phyloP scores from a whole-genome alignment of 1,140 invertebrate genomes.

The Sitodiplosis mosellana region DNA sequence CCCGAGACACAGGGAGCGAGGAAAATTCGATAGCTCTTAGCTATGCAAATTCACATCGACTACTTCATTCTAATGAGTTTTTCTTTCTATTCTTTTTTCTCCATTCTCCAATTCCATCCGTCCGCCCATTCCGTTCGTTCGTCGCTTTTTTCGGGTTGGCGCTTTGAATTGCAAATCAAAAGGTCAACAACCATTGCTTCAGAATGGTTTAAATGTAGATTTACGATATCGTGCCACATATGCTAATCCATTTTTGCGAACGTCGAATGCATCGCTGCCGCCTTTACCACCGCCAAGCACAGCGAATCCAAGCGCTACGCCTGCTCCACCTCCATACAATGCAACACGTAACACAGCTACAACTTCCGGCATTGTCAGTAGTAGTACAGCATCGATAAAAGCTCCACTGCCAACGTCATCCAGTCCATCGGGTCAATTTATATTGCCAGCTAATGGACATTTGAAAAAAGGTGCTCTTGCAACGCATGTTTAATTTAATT shows the following conservation, averaged over 20 bases:
- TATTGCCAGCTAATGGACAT: conserved; percentile 23
- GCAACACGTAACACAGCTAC: conserved; percentile 13
- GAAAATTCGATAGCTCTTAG: no score
- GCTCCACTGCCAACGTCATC: conserved; percentile 9
- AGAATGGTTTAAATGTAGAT: conserved; percentile 46
- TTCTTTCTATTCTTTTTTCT: no score
- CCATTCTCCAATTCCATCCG: no score
- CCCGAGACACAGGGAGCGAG: no score
- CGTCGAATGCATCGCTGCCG: conserved; percentile 27
- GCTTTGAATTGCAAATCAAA: background rate
- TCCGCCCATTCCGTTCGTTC: no score
- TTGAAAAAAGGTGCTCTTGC: conserved; percentile 21
- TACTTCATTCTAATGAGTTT: background rate
- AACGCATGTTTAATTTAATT: conserved; percentile 19
- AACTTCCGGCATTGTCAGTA: conserved; percentile 17
- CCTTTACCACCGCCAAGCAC: conserved; percentile 30
- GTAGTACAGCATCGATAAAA: conserved; percentile 8
- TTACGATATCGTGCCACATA: conserved; percentile 74
- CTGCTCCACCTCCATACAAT: conserved; percentile 56
- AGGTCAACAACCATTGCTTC: conserved; percentile 22
- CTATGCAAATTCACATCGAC: background rate
- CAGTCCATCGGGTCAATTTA: conserved; percentile 25
- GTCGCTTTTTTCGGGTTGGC: no score
- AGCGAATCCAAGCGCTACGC: conserved; percentile 55
- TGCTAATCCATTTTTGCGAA: conserved; percentile 69